phyloP scores from a whole-genome alignment of 2,113 vertebrate species.

The Nestor notabilis region DNA sequence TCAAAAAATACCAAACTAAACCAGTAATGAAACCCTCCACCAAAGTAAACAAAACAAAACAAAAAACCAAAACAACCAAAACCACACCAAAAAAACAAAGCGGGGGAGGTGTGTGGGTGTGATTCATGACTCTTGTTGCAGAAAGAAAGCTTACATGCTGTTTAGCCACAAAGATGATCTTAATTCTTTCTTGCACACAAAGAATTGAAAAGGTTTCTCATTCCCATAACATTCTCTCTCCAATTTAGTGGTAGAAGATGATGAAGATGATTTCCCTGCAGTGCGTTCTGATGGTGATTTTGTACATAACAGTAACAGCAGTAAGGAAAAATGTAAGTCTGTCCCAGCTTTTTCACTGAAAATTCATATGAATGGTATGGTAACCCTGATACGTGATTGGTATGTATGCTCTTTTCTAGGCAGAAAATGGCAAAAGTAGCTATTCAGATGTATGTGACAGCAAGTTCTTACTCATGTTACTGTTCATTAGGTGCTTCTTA shows the following conservation, averaged over 20 bases:
- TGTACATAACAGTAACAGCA: slow-evolving; percentile 89
- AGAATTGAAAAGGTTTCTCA: not conserved
- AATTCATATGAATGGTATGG: not conserved
- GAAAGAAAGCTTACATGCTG: not conserved
- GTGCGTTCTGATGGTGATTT: slow-evolving; percentile 88
- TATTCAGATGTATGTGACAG: not conserved
- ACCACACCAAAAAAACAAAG: not conserved
- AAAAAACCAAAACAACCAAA: not conserved
- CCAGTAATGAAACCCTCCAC: not conserved
- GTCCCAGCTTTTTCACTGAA: not conserved
- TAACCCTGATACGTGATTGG: not conserved
- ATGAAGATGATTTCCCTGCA: slow-evolving; percentile 92
- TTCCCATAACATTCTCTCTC: not conserved
- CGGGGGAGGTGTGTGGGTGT: rapidly evolving
- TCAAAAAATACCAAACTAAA: not conserved
- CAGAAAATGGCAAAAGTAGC: not conserved
- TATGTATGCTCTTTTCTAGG: not conserved
- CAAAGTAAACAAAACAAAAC: not conserved
- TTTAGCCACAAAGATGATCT: not conserved
- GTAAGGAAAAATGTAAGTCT: slow-evolving; percentile 90
- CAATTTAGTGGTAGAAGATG: slow-evolving; percentile 90
- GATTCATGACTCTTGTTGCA: not conserved
- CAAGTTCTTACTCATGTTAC: not conserved
- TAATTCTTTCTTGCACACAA: not conserved
- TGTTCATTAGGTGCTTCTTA: not conserved